Base-by-base conservation (phyloP, 1,140 invertebrate genomes). In the Sesamia nonagrioides region DNA sequence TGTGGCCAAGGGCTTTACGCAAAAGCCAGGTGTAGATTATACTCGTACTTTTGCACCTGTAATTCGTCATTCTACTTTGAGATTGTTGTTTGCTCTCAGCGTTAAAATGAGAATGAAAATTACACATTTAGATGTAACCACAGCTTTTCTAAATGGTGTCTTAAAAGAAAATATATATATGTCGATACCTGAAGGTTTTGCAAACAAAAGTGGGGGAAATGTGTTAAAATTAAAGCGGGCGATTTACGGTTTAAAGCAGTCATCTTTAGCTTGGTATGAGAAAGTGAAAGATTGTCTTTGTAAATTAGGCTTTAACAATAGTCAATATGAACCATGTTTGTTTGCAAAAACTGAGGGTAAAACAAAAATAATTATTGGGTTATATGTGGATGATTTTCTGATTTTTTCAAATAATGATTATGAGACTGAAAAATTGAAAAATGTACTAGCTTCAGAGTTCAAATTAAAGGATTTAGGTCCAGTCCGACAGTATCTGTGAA, bases 161-260 rank as follows among this genome's bases (percentile, higher is more conserved):
- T 33, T 58, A 15, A 58, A 58, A 27, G 54, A 58, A 18, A 11
- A 33, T 33, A n/a, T n/a, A 58, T 58, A 58, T 6, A 58, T 58
- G 54, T 27, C 21, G 13, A 18, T 58, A 15, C 54, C 21, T 33
- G 54, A 58, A 27, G 54, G 54, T 33, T 58, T 58, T 58, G 54
- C 5, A 33, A 58, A 56, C 52, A 56, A 56, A 56, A 56, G 52
- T 56, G 52, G 52, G 52, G 52, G 52, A 56, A 56, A 56, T 8
- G 6, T 56, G 18, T 56, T 56, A n/a, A 56, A 21, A 56, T 56
- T 56, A 56, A 56, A 56, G 7, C 13, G n/a, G n/a, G 52, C 52
- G 1, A 56, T 56, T 27, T 56, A 56, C 6, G 52, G 52, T 8
- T 56, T 56, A 21, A 56, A 56, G 1, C 52, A 56, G 7, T 56